A percentile compares a stretch with the other conserved stretches of the same genome.
Evolutionary conservation across 23 tunicate genomes (phyloP).

Genomic region (Aplidium turbinatum): DNA sequence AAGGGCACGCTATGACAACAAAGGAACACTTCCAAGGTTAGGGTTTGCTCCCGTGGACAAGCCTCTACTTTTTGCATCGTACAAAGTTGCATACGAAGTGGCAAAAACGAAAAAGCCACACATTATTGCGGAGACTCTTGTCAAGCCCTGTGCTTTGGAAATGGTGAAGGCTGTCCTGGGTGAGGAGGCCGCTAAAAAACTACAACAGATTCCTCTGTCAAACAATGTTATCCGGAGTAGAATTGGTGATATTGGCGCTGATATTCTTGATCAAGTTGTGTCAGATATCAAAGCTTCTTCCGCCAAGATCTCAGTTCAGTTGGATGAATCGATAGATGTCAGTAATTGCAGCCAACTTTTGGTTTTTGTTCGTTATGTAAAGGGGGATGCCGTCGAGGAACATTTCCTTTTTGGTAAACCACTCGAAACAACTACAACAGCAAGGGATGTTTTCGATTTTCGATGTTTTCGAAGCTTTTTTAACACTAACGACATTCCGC

Average conservation of each 20-base stretch:
- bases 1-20: no score
- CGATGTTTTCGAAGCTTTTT: no score
- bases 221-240: slow-evolving; percentile 28
- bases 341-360: slow-evolving; percentile 1
- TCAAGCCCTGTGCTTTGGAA: slow-evolving; percentile 27
- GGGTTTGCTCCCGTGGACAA: slow-evolving; percentile 32
- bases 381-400: slow-evolving; percentile 9
- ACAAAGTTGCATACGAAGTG: slow-evolving; percentile 35
- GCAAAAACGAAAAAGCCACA: slow-evolving; percentile 34
- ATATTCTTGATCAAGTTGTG: slow-evolving; percentile 29
- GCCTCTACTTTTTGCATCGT: slow-evolving; percentile 32
- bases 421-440: slow-evolving; percentile 8
- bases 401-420: slow-evolving; percentile 22
- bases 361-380: slow-evolving; percentile 11
- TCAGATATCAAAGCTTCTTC: slow-evolving; percentile 14
- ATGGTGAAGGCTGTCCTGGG: not conserved
- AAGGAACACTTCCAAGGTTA: slow-evolving; percentile 29
- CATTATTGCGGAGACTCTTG: slow-evolving; percentile 26
- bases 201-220: slow-evolving; percentile 25
- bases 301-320: slow-evolving; percentile 24
- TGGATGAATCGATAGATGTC: slow-evolving; percentile 27
- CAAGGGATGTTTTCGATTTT: no score
- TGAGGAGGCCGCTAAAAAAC: slow-evolving; percentile 17
- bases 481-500: slow-evolving; percentile 14
- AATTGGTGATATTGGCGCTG: slow-evolving; percentile 19